Evolutionary conservation across 2,888 invertebrate genomes (phyloP).

Genomic region (Osmoderma eremita): DNA sequence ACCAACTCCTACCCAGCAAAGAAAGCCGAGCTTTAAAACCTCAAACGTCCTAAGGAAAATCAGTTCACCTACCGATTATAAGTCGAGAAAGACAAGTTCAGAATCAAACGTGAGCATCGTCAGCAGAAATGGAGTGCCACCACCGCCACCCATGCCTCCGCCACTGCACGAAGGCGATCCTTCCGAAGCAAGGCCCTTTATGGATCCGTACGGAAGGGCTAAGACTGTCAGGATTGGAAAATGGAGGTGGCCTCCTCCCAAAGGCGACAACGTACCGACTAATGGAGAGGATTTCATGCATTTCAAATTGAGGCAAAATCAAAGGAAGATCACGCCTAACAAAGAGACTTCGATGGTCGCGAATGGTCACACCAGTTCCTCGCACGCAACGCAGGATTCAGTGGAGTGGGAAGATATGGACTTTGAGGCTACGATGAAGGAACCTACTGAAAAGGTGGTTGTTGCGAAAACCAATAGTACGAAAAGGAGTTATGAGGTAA

Average conservation of each 20-base stretch:
- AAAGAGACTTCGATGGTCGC: slow-evolving; percentile 53
- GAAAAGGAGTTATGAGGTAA: slow-evolving; percentile 51
- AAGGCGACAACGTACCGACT: slow-evolving; percentile 73
- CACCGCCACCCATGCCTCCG: slow-evolving; percentile 91
- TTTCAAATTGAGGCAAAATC: slow-evolving; percentile 85
- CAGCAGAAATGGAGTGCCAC: slow-evolving; percentile 68
- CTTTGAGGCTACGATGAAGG: slow-evolving; percentile 67
- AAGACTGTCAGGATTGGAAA: slow-evolving; percentile 95
- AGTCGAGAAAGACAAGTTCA: slow-evolving; percentile 63
- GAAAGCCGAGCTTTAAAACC: slow-evolving; percentile 60
- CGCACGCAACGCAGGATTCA: slow-evolving; percentile 49
- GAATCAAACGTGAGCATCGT: slow-evolving; percentile 64
- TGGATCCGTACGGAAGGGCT: slow-evolving; percentile 91
- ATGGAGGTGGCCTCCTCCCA: slow-evolving; percentile 95
- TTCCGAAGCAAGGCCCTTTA: slow-evolving; percentile 82
- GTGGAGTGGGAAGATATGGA: slow-evolving; percentile 91
- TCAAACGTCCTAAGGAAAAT: slow-evolving; percentile 55
- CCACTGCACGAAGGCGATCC: slow-evolving; percentile 84
- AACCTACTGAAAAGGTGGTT: slow-evolving; percentile 14
- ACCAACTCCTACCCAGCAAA: slow-evolving; percentile 55
- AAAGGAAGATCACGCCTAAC: slow-evolving; percentile 81
- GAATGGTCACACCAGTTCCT: slow-evolving; percentile 50
- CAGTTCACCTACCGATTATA: slow-evolving; percentile 61
- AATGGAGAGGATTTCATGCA: slow-evolving; percentile 84
- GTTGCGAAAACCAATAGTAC: slow-evolving; percentile 48